These are phyloP conservation scores for Laticauda laticaudata DNA, from an alignment of 2,113 vertebrate genomes.

Conservation along the genomic window DNA sequence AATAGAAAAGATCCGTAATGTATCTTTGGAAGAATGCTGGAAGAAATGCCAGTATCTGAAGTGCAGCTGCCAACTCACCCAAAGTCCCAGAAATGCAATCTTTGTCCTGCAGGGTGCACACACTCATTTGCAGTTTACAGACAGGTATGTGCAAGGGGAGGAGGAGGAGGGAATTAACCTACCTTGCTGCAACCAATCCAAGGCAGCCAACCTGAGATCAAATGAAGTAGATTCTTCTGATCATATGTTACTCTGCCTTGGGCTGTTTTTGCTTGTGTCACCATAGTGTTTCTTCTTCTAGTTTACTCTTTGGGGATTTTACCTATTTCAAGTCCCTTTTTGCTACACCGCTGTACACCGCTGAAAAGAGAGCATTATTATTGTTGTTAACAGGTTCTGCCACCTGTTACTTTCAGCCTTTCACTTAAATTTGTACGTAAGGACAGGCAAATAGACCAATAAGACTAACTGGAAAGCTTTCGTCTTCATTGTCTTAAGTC, in stretches of 20 bases:
- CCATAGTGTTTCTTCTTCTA: not conserved
- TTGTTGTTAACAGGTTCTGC: not conserved
- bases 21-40: not conserved
- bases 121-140: not conserved
- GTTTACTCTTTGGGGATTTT: not conserved
- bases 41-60: not conserved
- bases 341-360: not conserved
- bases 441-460: not conserved
- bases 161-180: not conserved
- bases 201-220: not conserved
- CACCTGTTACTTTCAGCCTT: not conserved
- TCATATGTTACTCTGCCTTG: not conserved
- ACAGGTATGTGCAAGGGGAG: not conserved
- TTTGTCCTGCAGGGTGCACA: not conserved
- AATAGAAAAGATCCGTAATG: not conserved
- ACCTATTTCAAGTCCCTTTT: not conserved
- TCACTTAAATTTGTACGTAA: not conserved
- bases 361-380: not conserved
- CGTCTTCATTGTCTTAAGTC: not conserved
- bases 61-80: not conserved
- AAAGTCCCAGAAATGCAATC: not conserved
- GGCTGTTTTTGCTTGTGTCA: not conserved
- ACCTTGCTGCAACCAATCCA: not conserved
- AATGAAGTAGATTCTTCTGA: not conserved
- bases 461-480: not conserved